A percentile compares a stretch with the other conserved stretches of the same genome.
phyloP scores from a whole-genome alignment of 92 coral and sea anemone genomes.

The Parazoanthus swiftii region DNA sequence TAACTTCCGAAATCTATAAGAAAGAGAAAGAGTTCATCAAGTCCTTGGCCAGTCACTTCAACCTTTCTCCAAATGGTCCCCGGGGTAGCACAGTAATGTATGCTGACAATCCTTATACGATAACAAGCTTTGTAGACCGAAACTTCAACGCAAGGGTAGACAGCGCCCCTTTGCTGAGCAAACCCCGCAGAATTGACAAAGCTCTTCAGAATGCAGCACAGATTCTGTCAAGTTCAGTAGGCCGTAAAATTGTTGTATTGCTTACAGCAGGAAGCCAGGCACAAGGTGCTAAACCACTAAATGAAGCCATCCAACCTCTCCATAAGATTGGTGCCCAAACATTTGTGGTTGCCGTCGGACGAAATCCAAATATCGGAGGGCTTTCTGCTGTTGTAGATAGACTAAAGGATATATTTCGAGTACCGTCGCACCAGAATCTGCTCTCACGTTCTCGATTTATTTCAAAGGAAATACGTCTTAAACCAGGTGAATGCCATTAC shows the following conservation, averaged over 20 bases:
- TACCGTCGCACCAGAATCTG: not conserved
- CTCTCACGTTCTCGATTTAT: conserved; percentile 1
- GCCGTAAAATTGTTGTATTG: conserved; percentile 38
- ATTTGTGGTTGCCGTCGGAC: conserved; percentile 49
- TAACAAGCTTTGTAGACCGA: conserved; percentile 23
- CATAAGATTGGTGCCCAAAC: conserved; percentile 41
- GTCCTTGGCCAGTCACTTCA: conserved; percentile 38
- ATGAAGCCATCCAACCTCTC: conserved; percentile 47
- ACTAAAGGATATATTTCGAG: conserved; percentile 15
- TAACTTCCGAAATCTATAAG: conserved; percentile 21
- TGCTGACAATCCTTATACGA: conserved; percentile 37
- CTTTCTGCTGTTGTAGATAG: conserved; percentile 13
- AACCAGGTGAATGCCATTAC: not conserved
- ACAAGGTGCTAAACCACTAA: conserved; percentile 44
- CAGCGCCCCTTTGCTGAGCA: conserved; percentile 15
- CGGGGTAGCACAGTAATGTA: conserved; percentile 48
- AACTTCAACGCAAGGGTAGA: conserved; percentile 4
- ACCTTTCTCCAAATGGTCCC: conserved; percentile 40
- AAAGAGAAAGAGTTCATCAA: conserved; percentile 47
- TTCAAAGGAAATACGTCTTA: not conserved
- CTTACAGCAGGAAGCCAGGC: conserved; percentile 43
- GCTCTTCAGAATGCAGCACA: conserved; percentile 36
- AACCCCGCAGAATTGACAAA: conserved; percentile 27
- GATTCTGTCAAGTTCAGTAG: conserved; percentile 28
- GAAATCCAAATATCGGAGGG: conserved; percentile 2